These are phyloP conservation scores for Chelonoidis abingdonii DNA, from an alignment of 2,113 vertebrate genomes.

Conservation along the genomic window DNA sequence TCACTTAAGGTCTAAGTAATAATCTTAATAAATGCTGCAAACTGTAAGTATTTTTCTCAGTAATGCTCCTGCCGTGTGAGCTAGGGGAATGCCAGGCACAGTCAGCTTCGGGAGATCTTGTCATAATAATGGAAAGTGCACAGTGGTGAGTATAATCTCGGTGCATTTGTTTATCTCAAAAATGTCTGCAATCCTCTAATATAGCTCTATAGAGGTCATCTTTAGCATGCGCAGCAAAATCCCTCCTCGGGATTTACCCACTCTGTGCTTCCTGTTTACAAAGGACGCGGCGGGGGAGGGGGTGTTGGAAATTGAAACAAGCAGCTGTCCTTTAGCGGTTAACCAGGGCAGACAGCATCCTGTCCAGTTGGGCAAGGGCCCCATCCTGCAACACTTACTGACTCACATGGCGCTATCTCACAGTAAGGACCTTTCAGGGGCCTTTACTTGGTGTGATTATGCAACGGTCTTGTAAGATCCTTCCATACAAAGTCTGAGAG, in stretches of 20 bases:
- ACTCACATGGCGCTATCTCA: not conserved
- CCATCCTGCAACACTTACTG: not conserved
- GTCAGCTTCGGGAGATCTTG: constrained; percentile 28
- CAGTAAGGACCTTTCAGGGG: not conserved
- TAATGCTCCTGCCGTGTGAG: constrained; percentile 23
- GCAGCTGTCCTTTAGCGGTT: not conserved
- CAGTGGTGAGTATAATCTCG: constrained; percentile 37
- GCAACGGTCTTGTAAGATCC: not conserved
- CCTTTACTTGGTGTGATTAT: not conserved
- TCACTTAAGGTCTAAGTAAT: constrained; percentile 58
- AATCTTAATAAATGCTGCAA: constrained; percentile 65
- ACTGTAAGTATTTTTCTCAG: constrained; percentile 50
- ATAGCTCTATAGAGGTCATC: not conserved
- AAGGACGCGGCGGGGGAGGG: not conserved
- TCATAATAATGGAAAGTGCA: constrained; percentile 45
- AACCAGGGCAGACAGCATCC: not conserved
- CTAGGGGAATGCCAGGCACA: constrained; percentile 36
- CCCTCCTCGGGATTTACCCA: not conserved
- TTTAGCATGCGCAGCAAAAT: not conserved
- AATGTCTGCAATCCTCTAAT: not conserved
- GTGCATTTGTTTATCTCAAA: constrained; percentile 37
- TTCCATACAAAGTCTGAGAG: not conserved
- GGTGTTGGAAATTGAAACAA: not conserved
- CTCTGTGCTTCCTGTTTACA: constrained; percentile 4
- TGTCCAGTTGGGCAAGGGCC: not conserved